Evolutionary conservation across 2,113 vertebrate genomes (phyloP).

Genomic region (Gobius niger): DNA sequence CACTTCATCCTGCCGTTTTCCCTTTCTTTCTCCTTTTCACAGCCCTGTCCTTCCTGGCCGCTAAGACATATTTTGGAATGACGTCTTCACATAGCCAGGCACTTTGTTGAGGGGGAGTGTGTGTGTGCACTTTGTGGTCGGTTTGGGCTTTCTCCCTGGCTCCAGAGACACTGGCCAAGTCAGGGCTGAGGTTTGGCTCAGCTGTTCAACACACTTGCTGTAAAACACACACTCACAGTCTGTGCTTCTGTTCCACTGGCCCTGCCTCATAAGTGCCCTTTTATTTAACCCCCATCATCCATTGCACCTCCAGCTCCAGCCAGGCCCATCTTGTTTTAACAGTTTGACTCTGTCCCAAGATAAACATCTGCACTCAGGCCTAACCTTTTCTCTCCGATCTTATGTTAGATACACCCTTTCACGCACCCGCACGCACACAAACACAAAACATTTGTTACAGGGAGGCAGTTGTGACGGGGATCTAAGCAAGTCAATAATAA

Average conservation of each 20-base stretch:
- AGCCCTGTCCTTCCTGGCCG: constrained; percentile 50
- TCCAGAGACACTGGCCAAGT: constrained; percentile 78
- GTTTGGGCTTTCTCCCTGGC: constrained; percentile 72
- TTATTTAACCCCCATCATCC: constrained; percentile 28
- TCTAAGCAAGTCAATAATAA: constrained; percentile 27
- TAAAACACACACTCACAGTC: constrained; percentile 21
- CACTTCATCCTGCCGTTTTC: constrained; percentile 35
- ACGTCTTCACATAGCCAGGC: constrained; percentile 65
- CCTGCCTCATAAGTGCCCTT: constrained; percentile 34
- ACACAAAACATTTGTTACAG: neutral
- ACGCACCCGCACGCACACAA: constrained; percentile 22
- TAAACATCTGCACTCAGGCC: constrained; percentile 31
- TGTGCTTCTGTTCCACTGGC: constrained; percentile 32
- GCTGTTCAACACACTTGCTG: constrained; percentile 28
- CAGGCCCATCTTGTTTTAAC: constrained; percentile 40
- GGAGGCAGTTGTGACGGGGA: no score
- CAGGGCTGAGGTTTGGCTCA: constrained; percentile 73
- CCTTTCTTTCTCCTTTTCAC: constrained; percentile 36
- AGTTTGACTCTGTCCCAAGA: constrained; percentile 39
- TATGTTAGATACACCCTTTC: neutral
- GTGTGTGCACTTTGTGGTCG: constrained; percentile 66
- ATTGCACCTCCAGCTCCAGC: constrained; percentile 24
- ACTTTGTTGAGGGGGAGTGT: constrained; percentile 43
- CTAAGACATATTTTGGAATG: constrained; percentile 67
- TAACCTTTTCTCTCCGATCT: constrained; percentile 17